Evolutionary conservation across 92 coral and sea anemone species (phyloP).

Genomic region (Heteractis magnifica): DNA sequence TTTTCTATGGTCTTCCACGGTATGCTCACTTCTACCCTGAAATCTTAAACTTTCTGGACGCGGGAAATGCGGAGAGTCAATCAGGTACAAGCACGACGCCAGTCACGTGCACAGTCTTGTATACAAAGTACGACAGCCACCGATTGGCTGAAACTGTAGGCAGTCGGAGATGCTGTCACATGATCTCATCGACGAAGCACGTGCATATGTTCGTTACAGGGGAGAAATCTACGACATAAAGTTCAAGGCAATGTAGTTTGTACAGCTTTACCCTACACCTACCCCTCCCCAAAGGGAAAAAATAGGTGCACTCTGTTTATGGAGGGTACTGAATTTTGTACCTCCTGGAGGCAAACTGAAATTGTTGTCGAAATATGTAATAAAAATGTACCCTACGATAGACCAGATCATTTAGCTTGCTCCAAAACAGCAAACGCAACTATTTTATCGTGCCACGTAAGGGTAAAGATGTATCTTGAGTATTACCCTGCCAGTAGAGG

Average conservation of each 20-base stretch:
- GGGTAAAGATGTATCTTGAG: too few relatives aligned
- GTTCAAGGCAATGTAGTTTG: not conserved
- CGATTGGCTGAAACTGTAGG: conserved; percentile 80
- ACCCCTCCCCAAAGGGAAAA: not conserved
- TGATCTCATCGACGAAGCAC: conserved; percentile 80
- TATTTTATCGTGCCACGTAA: too few relatives aligned
- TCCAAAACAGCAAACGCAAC: too few relatives aligned
- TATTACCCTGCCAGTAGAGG: too few relatives aligned
- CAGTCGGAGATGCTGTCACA: conserved; percentile 68
- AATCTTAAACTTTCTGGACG: conserved; percentile 79
- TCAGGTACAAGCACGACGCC: conserved; percentile 44
- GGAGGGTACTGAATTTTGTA: too few relatives aligned
- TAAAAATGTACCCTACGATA: not conserved
- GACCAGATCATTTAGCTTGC: too few relatives aligned
- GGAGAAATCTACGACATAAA: conserved; percentile 21
- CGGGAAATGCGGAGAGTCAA: conserved; percentile 35
- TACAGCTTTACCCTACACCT: not conserved
- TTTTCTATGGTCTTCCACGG: conserved; percentile 90
- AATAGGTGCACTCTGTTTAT: too few relatives aligned
- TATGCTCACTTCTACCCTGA: conserved; percentile 90
- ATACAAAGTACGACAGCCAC: conserved; percentile 74
- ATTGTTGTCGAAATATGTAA: too few relatives aligned
- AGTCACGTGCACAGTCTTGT: conserved; percentile 68
- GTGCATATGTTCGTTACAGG: conserved; percentile 93
- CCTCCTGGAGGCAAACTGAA: too few relatives aligned